Percentiles rank a stretch among this genome's conserved stretches.
These are phyloP conservation scores for Euthynnus affinis DNA, from an alignment of 2,797 vertebrate species.

Conservation along the genomic window DNA sequence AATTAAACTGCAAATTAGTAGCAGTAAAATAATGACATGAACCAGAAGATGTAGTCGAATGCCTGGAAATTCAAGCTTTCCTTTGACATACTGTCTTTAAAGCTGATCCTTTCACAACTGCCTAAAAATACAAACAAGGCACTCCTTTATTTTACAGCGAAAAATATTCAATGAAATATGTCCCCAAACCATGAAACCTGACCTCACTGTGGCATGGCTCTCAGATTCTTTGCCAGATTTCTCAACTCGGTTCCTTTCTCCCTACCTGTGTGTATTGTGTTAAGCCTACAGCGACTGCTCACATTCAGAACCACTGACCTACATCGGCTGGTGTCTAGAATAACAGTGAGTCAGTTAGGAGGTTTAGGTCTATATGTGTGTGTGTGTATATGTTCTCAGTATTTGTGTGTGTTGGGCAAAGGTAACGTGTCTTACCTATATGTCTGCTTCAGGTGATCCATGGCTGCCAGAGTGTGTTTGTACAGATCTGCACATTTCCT, in stretches of 20 bases:
- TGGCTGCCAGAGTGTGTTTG: slow-evolving; percentile 42
- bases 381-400: slow-evolving; percentile 16
- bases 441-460: slow-evolving; percentile 46
- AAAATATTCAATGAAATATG: slow-evolving; percentile 2
- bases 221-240: slow-evolving; percentile 45
- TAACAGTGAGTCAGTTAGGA: slow-evolving; percentile 42
- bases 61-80: background rate
- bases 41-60: background rate
- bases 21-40: slow-evolving; percentile 40
- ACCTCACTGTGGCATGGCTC: slow-evolving; percentile 11
- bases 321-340: slow-evolving; percentile 52
- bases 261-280: slow-evolving; percentile 51
- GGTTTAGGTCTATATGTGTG: slow-evolving; percentile 25
- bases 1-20: slow-evolving; percentile 53
- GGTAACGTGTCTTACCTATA: slow-evolving; percentile 39
- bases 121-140: background rate
- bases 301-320: slow-evolving; percentile 65
- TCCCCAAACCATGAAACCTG: slow-evolving; percentile 10
- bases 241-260: slow-evolving; percentile 9
- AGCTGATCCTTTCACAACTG: slow-evolving; percentile 13
- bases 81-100: background rate
- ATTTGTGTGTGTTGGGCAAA: slow-evolving; percentile 13
- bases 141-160: background rate
- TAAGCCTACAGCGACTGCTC: slow-evolving; percentile 56
- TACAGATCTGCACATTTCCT: slow-evolving; percentile 48